Evolutionary conservation across 2,888 invertebrate species (phyloP).

Genomic region (Noctua fimbriata): DNA sequence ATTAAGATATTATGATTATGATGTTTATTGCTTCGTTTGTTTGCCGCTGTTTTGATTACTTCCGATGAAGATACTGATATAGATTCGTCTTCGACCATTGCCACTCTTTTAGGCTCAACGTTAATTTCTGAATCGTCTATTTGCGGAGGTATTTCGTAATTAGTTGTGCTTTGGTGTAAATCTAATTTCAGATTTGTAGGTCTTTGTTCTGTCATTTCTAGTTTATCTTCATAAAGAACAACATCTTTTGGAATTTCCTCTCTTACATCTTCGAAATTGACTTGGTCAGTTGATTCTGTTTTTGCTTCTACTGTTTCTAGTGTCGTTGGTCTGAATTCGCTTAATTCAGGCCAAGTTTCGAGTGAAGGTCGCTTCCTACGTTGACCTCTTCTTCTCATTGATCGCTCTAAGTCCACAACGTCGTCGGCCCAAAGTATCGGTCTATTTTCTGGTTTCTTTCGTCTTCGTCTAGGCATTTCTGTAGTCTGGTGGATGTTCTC

Average conservation of each 20-base stretch:
- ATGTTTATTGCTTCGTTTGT: conserved; percentile 38
- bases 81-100: conserved; percentile 74
- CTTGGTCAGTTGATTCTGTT: conserved; percentile 46
- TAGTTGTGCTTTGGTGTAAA: conserved; percentile 23
- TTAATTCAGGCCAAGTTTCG: conserved; percentile 74
- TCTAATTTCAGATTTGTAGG: conserved; percentile 27
- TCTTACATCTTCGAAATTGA: conserved; percentile 27
- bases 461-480: conserved; percentile 78
- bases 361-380: conserved; percentile 80
- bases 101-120: conserved; percentile 25
- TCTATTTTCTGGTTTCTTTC: conserved; percentile 79
- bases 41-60: conserved; percentile 50
- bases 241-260: conserved; percentile 29
- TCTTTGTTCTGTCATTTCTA: conserved; percentile 18
- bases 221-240: conserved; percentile 46
- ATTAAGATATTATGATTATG: conserved; percentile 55
- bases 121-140: conserved; percentile 22
- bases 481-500: conserved; percentile 68
- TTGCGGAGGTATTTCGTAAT: conserved; percentile 14
- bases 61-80: conserved; percentile 82
- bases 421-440: conserved; percentile 83
- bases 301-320: conserved; percentile 58
- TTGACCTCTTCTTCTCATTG: conserved; percentile 79
- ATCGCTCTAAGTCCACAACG: conserved; percentile 76
- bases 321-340: conserved; percentile 73